These are phyloP conservation scores for Chlorodrepanis virens DNA, from an alignment of 2,113 vertebrate genomes.

Conservation along the genomic window DNA sequence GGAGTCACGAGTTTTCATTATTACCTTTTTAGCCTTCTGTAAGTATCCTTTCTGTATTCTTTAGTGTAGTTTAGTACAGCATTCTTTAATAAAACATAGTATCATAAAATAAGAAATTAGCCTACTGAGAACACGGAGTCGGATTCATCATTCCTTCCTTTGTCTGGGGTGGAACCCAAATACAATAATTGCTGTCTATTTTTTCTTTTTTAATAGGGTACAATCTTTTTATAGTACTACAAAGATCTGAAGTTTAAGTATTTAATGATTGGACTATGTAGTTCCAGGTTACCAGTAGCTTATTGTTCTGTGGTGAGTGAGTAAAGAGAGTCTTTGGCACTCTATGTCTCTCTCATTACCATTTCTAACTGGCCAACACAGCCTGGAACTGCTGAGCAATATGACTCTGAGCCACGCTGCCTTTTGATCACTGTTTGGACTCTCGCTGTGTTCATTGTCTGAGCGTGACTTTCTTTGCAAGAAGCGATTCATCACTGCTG, in stretches of 20 bases:
- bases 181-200: neutral
- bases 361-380: neutral
- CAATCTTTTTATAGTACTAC: neutral
- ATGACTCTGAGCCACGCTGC: neutral
- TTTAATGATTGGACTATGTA: neutral
- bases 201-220: neutral
- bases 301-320: neutral
- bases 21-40: no score
- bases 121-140: no score
- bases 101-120: no score
- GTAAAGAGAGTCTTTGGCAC: neutral
- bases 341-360: neutral
- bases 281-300: neutral
- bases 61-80: no score
- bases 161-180: no score
- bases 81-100: no score
- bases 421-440: slow-evolving; percentile 6
- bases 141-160: no score
- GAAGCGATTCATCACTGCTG: neutral
- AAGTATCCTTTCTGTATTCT: no score
- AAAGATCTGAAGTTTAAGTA: neutral
- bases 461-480: neutral
- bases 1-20: no score
- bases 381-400: neutral
- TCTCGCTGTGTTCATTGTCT: neutral